Evolutionary conservation across 2,113 vertebrate species (phyloP).

Genomic region (Oryctolagus cuniculus): DNA sequence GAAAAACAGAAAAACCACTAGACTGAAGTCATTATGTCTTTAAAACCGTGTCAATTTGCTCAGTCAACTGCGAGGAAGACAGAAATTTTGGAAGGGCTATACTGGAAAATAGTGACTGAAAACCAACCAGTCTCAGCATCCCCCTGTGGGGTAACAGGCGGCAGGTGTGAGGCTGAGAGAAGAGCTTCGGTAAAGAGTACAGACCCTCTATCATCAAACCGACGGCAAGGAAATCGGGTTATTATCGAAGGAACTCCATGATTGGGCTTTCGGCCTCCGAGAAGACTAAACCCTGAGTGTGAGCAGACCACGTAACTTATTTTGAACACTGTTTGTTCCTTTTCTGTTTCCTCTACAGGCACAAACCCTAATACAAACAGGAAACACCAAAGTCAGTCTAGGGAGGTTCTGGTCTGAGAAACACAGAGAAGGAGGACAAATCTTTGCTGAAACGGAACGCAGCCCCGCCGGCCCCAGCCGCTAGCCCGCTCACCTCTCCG

Average conservation of each 20-base stretch:
- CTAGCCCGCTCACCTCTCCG: constrained; percentile 86
- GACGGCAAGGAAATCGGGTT: not conserved
- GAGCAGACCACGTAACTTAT: not conserved
- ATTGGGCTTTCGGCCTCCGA: not conserved
- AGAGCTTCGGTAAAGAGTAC: not conserved
- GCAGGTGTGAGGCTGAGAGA: not conserved
- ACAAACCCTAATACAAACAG: not conserved
- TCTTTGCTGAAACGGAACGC: no score
- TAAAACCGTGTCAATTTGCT: not conserved
- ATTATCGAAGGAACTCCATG: not conserved
- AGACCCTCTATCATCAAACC: not conserved
- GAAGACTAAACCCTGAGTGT: not conserved
- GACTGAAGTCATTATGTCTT: not conserved
- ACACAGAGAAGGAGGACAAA: not conserved
- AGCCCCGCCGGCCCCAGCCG: accelerated
- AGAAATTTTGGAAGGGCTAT: not conserved
- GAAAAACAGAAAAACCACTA: not conserved
- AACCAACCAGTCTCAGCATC: not conserved
- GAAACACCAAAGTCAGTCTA: not conserved
- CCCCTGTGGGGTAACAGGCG: not conserved
- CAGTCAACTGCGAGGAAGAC: not conserved
- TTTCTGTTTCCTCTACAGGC: not conserved
- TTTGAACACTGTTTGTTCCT: not conserved
- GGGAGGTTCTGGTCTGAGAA: not conserved
- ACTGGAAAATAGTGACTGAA: not conserved